Conservation (phyloP, 92 coral and sea anemone genomes). For the Actinernus sp. region DNA sequence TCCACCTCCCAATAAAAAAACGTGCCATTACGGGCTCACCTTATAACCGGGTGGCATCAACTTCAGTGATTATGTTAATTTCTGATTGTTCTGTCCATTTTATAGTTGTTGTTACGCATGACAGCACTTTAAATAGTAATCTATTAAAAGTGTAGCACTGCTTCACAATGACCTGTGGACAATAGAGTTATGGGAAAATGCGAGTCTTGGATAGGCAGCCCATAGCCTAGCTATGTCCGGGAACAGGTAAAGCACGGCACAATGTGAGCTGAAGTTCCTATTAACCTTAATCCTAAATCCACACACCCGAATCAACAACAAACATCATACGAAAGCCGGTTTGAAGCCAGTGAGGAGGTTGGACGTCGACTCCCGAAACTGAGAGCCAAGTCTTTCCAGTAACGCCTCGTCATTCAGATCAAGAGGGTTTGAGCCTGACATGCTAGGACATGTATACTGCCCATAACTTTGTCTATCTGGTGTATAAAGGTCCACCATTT, state of each 20-base stretch:
- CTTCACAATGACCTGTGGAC: no score
- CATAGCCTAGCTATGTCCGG: no score
- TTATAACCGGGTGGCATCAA: no score
- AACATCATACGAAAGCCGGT: background rate
- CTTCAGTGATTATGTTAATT: background rate
- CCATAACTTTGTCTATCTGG: constrained; percentile 24
- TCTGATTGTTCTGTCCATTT: background rate
- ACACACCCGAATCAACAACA: no score
- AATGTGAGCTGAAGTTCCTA: no score
- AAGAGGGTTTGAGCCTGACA: background rate
- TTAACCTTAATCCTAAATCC: no score
- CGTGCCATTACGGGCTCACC: no score
- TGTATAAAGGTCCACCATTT: constrained; percentile 44
- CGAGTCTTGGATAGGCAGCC: no score
- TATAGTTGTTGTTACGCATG: background rate
- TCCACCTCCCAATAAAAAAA: background rate
- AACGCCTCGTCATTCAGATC: background rate
- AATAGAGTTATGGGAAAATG: no score
- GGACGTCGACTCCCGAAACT: constrained; percentile 53
- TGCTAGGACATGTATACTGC: background rate
- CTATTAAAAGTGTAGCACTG: no score
- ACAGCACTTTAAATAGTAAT: background rate
- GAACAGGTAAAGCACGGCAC: no score
- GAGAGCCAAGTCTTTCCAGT: background rate
- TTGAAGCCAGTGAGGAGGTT: background rate